Evolutionary conservation across 2,888 invertebrate species (phyloP), one percentile per base, ranked within the genome.

Genomic region (Arctia plantaginis): DNA sequence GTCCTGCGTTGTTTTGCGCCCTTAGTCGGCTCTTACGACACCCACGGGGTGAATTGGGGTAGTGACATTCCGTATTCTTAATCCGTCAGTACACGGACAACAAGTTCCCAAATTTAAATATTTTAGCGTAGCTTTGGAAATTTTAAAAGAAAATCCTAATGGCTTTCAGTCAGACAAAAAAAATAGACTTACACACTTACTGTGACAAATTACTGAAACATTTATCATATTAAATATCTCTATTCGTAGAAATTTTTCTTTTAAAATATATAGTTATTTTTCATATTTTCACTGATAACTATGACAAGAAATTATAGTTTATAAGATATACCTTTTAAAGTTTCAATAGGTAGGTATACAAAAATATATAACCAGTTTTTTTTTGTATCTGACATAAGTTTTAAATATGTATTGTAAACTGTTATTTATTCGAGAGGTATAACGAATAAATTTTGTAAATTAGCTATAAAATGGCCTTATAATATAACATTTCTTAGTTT

Each of bases 381-480:
- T 67, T 65, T 66, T 68, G 0, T 8, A n/a, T 23, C 13, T 3
- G 51, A 69, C 39, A 41, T 39, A 47, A 23, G 51, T 55, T 55
- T 10, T n/a, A 55, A 55, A 55, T n/a, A 47, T 68, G 35, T 68
- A n/a, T 65, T 39, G 3, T 30, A 47, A 44, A 44, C 6, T 27
- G 15, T 27, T 23, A 30, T 47, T 66, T 30, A 30, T 33, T n/a
- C 35, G 30, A 44, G 44, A 71, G 35, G 39, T 39, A 64, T 62
- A 23, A 70, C 72, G 30, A 77, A 81, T 73, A 75, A 72, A 68
- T 72, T 72, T 65, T 47, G 20, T 65, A 67, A 64, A 81, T 73
- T 55, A 41, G 69, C 30, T 64, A 62, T 68, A 64, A 75, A 69
- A 27, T 10, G 13, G 30, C n/a, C n/a, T 6, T 59, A 68, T 62